Evolutionary conservation across 1,140 invertebrate species (phyloP), one percentile per base, ranked within the genome.

Genomic region (Capitella teleta): DNA sequence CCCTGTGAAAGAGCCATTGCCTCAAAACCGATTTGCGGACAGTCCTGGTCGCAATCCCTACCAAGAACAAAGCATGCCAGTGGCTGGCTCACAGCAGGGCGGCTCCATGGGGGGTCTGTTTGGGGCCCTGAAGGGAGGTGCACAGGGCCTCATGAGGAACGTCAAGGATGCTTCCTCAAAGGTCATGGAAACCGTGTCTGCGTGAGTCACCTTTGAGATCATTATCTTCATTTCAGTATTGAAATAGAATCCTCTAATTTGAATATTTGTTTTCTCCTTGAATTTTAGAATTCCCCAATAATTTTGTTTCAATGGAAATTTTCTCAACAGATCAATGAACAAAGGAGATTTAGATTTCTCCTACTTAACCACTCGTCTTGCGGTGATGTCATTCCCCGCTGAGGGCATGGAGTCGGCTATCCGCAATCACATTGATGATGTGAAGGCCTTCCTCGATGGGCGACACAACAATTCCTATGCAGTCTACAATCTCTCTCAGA

Each of bases 171-270:
- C 91, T 1, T 94, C 91, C 5, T 85, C 82, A 16, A 94, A 93
- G 79, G 87, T 97, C 14, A 93, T 96, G 81, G 88, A 94, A 64
- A 87, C 89, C 25, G 87, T 96, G 41, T 89, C 92, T 66, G 87
- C 90, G 84, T 87, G 72, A 80, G 82, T 82, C 19, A n/a, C n/a
- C n/a, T n/a, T n/a, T n/a, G n/a, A n/a, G n/a, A n/a, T n/a, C n/a
- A n/a, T n/a, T n/a, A n/a, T n/a, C n/a, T n/a, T n/a, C n/a, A n/a
- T n/a, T n/a, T n/a, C n/a, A n/a, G n/a, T n/a, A n/a, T n/a, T n/a
- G n/a, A n/a, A n/a, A n/a, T n/a, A n/a, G n/a, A n/a, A n/a, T n/a
- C n/a, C n/a, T n/a, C n/a, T n/a, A n/a, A n/a, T n/a, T n/a, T n/a
- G n/a, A n/a, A n/a, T n/a, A n/a, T n/a, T n/a, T n/a, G n/a, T n/a